phyloP scores from a whole-genome alignment of 2,113 vertebrate species.

The Brienomyrus longianalis region DNA sequence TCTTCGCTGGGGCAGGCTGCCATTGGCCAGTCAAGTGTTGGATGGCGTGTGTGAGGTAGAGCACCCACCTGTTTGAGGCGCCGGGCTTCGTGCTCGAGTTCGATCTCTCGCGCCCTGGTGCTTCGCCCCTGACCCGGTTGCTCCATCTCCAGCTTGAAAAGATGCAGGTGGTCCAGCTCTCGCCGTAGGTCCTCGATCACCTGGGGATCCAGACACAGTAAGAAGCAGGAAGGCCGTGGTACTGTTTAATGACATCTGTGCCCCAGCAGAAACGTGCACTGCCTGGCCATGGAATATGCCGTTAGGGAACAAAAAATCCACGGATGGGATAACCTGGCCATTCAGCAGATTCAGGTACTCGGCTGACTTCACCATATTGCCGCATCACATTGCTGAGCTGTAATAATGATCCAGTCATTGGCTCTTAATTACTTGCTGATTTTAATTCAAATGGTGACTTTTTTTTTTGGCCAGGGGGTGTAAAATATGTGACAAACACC shows the following conservation, averaged over 20 bases:
- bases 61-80: conserved; percentile 80
- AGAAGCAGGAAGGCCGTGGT: neutral
- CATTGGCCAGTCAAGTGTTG: neutral
- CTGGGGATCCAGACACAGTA: conserved; percentile 46
- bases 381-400: too few relatives aligned
- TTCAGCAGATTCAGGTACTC: too few relatives aligned
- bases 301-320: too few relatives aligned
- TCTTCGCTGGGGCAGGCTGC: neutral
- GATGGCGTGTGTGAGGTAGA: neutral
- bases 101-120: conserved; percentile 77
- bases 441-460: too few relatives aligned
- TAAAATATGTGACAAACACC: neutral
- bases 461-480: too few relatives aligned
- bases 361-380: too few relatives aligned
- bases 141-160: conserved; percentile 88
- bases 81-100: conserved; percentile 89
- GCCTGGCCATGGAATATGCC: too few relatives aligned
- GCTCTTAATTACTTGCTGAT: too few relatives aligned
- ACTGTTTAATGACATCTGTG: neutral
- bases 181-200: conserved; percentile 86
- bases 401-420: too few relatives aligned
- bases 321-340: too few relatives aligned
- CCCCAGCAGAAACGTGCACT: neutral
- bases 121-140: conserved; percentile 69
- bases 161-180: conserved; percentile 87